These are phyloP conservation scores for Syrphus vitripennis DNA, from an alignment of 2,888 invertebrate species.

Conservation along the genomic window DNA sequence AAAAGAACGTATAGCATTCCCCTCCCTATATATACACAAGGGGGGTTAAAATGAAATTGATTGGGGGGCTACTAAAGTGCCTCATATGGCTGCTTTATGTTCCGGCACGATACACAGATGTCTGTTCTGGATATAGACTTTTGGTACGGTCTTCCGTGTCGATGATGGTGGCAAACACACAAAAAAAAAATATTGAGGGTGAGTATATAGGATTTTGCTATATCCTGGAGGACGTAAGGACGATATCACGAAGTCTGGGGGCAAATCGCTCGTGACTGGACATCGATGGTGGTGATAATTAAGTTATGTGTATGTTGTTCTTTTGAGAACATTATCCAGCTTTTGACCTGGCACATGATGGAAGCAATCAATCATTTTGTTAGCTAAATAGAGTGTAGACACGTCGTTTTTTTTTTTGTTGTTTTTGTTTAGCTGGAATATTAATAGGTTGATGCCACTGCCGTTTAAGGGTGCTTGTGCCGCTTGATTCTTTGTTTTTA, in stretches of 20 bases:
- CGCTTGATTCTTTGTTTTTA: not conserved
- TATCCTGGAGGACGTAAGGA: not conserved
- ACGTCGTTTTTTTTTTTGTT: constrained; percentile 3
- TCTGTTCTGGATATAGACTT: constrained; percentile 14
- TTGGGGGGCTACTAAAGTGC: constrained; percentile 34
- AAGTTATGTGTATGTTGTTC: constrained; percentile 50
- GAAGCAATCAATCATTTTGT: constrained; percentile 57
- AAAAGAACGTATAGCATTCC: not conserved
- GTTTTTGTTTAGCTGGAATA: not conserved
- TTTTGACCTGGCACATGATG: constrained; percentile 57
- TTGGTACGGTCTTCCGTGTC: not conserved
- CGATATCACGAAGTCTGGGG: not conserved
- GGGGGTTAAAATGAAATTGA: constrained; percentile 1
- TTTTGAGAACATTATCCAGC: constrained; percentile 55
- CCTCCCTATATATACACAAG: not conserved
- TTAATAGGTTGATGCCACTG: not conserved
- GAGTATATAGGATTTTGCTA: not conserved
- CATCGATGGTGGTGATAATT: constrained; percentile 65
- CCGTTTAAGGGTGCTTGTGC: not conserved
- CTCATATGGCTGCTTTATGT: constrained; percentile 29
- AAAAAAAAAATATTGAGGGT: no score
- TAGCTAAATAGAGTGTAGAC: constrained; percentile 39
- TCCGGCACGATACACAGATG: constrained; percentile 12
- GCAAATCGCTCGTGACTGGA: constrained; percentile 48
- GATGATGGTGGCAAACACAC: constrained; percentile 3